A percentile compares a stretch with the other conserved stretches of the same genome.
These are phyloP conservation scores for Amphibalanus amphitrite DNA, from an alignment of 1,140 invertebrate species.

Conservation along the genomic window DNA sequence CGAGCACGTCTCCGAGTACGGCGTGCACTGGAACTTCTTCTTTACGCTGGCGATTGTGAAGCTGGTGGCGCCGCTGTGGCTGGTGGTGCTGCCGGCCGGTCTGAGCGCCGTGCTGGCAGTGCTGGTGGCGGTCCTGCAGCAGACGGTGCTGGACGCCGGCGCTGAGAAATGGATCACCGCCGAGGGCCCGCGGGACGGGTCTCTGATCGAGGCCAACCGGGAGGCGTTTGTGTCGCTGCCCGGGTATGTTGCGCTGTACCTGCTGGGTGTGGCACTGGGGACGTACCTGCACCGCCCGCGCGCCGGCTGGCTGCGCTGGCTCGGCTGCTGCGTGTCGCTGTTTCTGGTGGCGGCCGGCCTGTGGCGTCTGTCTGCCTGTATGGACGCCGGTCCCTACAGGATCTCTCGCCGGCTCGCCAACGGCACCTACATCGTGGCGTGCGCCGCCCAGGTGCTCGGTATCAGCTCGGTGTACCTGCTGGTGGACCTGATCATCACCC, in stretches of 20 bases:
- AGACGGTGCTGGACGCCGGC: background rate
- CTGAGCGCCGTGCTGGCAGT: background rate
- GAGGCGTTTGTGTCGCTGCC: background rate
- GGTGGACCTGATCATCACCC: background rate
- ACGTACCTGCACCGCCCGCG: background rate
- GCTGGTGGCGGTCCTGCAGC: background rate
- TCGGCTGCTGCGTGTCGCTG: background rate
- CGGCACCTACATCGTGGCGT: background rate
- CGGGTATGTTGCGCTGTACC: background rate
- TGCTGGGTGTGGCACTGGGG: background rate
- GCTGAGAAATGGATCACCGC: background rate
- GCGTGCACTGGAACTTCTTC: conserved; percentile 94
- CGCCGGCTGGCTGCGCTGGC: no score
- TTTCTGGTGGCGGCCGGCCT: background rate
- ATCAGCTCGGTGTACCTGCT: background rate
- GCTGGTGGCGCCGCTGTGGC: conserved; percentile 24
- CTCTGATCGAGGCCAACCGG: background rate
- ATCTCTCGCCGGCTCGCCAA: background rate
- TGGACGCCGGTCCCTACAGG: background rate
- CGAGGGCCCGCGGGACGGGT: no score
- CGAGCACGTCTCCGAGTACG: conserved; percentile 77
- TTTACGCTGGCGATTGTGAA: conserved; percentile 72
- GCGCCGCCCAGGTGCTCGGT: background rate
- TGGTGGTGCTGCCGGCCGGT: background rate
- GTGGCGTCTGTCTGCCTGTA: background rate